Evolutionary conservation across 2,113 vertebrate genomes (phyloP), one percentile per base, ranked within the genome.

Genomic region (Spea bombifrons): DNA sequence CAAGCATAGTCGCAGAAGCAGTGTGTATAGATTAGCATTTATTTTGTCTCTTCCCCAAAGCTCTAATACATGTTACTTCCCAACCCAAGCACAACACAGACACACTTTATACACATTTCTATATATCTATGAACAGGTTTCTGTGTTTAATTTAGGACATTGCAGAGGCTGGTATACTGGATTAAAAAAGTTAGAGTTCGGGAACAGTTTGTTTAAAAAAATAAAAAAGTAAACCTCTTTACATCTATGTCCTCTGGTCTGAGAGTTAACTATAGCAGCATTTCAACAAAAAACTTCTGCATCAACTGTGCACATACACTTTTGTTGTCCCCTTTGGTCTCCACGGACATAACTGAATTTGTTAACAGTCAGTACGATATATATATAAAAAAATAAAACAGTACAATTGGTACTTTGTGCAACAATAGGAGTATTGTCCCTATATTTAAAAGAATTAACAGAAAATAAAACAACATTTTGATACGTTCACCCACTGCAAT

Each of bases 341-440:
- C 8, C 30, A 43, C 47, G 73, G 68, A 64, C 17, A 64, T n/a
- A 68, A 44, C 63, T 66, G 45, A 70, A 77, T 63, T 17, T 13
- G 45, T 63, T 43, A 67, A 75, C 74, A 76, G 74, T 76, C 66
- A 48, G 50, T 76, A 76, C 15, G 30, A 43, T 48, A 61, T 10
- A 30, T 30, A 30, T 30, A 30, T 1, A 30, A 64, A 53, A 64
- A 17, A 68, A 68, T 57, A 55, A 64, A 67, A 16, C 53, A 59
- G 46, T 66, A 70, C 12, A 55, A 10, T 45, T 70, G 15, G 50
- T 59, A 76, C 44, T 59, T 48, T 59, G 75, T 69, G 66, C 66
- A 76, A 69, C 75, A 76, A 68, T 10, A 67, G 7, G 46, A 74
- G 8, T 48, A 4, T 45, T 17, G 10, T 13, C 30, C 43, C 43